phyloP scores from a whole-genome alignment of 2,888 invertebrate genomes.

The Zygothrica quintamaculata region DNA sequence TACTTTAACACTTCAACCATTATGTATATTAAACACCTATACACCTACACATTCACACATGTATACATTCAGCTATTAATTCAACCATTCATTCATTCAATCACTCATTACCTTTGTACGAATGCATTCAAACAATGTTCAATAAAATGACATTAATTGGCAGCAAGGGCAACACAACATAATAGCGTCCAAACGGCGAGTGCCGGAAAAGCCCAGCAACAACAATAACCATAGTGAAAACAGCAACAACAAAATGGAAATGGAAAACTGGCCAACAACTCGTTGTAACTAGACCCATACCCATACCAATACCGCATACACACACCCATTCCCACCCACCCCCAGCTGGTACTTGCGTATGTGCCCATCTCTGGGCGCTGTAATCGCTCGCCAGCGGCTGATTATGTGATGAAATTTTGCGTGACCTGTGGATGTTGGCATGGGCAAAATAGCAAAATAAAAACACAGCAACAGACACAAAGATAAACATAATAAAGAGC shows the following conservation, averaged over 20 bases:
- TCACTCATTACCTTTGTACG: slow-evolving; percentile 45
- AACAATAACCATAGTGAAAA: slow-evolving; percentile 33
- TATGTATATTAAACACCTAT: too few species aligned
- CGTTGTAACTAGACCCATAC: neutral
- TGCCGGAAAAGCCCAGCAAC: slow-evolving; percentile 67
- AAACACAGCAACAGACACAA: neutral
- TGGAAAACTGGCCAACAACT: slow-evolving; percentile 49
- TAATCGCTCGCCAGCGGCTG: slow-evolving; percentile 58
- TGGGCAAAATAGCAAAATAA: slow-evolving; percentile 42
- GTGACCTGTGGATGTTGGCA: slow-evolving; percentile 66
- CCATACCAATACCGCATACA: too few species aligned
- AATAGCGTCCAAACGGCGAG: slow-evolving; percentile 34
- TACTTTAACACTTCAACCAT: too few species aligned
- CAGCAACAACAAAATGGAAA: slow-evolving; percentile 39
- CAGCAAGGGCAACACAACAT: slow-evolving; percentile 69
- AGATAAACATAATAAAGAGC: neutral
- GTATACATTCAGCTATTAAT: slow-evolving; percentile 18
- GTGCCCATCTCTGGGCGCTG: slow-evolving; percentile 29
- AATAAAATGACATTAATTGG: slow-evolving; percentile 75
- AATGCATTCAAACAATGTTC: slow-evolving; percentile 67
- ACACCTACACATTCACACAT: slow-evolving; percentile 8
- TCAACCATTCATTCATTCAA: slow-evolving; percentile 27
- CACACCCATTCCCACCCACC: neutral
- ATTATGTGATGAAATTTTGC: slow-evolving; percentile 81
- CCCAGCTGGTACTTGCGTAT: slow-evolving; percentile 3